Percentiles rank a stretch among this genome's conserved stretches.
Evolutionary conservation across 2,888 invertebrate genomes (phyloP).

Genomic region (Odontomyia ornata): DNA sequence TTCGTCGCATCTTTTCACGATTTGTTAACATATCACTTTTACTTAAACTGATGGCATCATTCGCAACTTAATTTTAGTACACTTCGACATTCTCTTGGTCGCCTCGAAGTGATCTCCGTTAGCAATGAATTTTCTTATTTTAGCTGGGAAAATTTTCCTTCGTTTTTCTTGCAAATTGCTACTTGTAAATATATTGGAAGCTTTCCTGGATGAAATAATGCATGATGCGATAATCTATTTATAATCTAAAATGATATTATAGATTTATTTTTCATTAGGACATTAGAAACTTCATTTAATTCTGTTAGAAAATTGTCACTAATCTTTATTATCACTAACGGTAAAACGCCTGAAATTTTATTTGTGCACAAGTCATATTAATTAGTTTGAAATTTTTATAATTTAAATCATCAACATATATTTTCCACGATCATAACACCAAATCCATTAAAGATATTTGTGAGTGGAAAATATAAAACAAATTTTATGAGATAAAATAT

Average conservation of each 20-base stretch:
- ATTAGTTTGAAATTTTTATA: too few relatives aligned
- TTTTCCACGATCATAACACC: too few relatives aligned
- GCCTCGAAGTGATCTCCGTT: background rate
- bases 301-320: too few relatives aligned
- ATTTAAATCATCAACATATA: too few relatives aligned
- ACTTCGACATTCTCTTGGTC: background rate
- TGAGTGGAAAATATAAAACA: too few relatives aligned
- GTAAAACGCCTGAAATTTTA: too few relatives aligned
- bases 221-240: background rate
- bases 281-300: too few relatives aligned
- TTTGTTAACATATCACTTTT: slow-evolving; percentile 5
- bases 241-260: background rate
- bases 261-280: too few relatives aligned
- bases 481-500: too few relatives aligned
- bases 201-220: background rate
- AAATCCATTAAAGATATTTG: too few relatives aligned
- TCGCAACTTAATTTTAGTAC: slow-evolving; percentile 5
- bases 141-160: background rate
- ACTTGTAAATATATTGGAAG: background rate
- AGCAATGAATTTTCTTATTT: background rate
- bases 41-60: slow-evolving; percentile 31
- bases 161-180: background rate
- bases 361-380: too few relatives aligned
- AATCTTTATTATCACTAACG: too few relatives aligned
- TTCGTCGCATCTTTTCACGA: background rate